These are phyloP conservation scores for Furcula furcula DNA, from an alignment of 2,888 invertebrate species.

Conservation along the genomic window DNA sequence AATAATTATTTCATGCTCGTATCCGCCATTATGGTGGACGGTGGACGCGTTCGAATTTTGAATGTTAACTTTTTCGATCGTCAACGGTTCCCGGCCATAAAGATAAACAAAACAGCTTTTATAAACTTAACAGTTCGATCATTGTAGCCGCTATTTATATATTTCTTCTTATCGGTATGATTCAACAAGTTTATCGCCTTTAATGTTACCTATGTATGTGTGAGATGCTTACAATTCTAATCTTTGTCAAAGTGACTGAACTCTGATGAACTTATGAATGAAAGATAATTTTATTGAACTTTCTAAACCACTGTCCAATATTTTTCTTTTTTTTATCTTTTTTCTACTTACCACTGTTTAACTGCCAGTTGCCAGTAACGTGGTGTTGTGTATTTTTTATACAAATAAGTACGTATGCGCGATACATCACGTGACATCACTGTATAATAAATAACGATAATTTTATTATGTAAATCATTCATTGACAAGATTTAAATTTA, in stretches of 20 bases:
- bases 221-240: slow-evolving; percentile 34
- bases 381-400: too few species aligned
- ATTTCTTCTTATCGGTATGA: slow-evolving; percentile 19
- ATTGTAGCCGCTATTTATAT: slow-evolving; percentile 19
- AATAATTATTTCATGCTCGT: slow-evolving; percentile 72
- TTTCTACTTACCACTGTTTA: slow-evolving; percentile 8
- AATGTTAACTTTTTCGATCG: slow-evolving; percentile 13
- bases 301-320: slow-evolving; percentile 24
- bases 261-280: too few species aligned
- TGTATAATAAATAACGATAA: too few species aligned
- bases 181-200: slow-evolving; percentile 14
- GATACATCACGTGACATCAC: too few species aligned
- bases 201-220: too few species aligned
- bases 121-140: background rate
- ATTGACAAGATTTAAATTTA: too few species aligned
- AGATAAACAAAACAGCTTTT: background rate
- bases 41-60: slow-evolving; percentile 43
- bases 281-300: slow-evolving; percentile 47
- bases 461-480: too few species aligned
- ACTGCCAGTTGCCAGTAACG: too few species aligned
- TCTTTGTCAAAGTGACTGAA: slow-evolving; percentile 33
- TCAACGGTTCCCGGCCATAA: background rate
- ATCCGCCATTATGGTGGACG: slow-evolving; percentile 63
- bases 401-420: too few species aligned
- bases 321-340: slow-evolving; percentile 11